phyloP scores from a whole-genome alignment of 2,888 invertebrate genomes.

The Copidosoma aretas region DNA sequence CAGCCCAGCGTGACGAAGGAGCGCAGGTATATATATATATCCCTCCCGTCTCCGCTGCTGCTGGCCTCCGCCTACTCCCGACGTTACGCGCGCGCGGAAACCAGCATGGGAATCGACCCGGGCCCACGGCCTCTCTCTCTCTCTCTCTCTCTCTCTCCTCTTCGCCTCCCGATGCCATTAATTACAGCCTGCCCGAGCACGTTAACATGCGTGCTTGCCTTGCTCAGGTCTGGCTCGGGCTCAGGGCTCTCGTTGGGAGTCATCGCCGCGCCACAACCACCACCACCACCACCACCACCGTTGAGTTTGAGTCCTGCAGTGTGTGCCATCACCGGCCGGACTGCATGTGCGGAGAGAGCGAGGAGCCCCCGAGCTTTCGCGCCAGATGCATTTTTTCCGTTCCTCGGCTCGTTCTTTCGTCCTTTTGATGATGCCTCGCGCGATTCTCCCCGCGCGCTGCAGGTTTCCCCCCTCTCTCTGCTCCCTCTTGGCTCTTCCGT shows the following conservation, averaged over 20 bases:
- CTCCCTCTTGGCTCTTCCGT: no score
- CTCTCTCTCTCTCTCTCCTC: constrained; percentile 1
- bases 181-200: constrained; percentile 28
- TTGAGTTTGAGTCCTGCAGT: no score
- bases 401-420: neutral
- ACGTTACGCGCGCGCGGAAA: constrained; percentile 45
- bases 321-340: no score
- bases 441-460: neutral
- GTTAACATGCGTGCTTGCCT: constrained; percentile 2
- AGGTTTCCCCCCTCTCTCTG: neutral
- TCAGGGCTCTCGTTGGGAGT: neutral
- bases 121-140: neutral
- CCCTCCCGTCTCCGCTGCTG: constrained; percentile 18
- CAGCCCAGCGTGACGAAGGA: constrained; percentile 59
- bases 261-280: constrained; percentile 2
- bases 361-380: neutral
- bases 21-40: constrained; percentile 50
- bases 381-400: neutral
- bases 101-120: constrained; percentile 27
- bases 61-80: constrained; percentile 20
- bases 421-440: neutral
- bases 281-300: no score
- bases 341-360: neutral
- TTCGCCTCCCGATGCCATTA: constrained; percentile 35
- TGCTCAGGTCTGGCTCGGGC: neutral